Conservation (phyloP, 1,140 invertebrate genomes). For the Camponotus pennsylvanicus region DNA sequence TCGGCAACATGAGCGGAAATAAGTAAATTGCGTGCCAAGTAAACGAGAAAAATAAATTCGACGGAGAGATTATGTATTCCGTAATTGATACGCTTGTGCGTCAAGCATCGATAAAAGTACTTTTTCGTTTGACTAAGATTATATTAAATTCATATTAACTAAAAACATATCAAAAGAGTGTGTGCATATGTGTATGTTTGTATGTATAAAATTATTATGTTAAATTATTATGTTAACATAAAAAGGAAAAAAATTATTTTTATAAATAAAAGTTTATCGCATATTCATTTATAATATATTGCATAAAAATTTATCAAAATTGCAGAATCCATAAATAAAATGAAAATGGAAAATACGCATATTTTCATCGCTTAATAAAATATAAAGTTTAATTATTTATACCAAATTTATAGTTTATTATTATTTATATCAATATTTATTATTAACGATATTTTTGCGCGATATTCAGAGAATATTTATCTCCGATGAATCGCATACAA, state of each 20-base stretch:
- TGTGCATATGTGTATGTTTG: background rate
- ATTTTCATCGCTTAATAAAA: background rate
- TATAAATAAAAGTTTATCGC: no score
- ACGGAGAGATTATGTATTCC: constrained; percentile 19
- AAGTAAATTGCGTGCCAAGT: background rate
- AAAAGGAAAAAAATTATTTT: background rate
- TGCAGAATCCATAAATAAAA: no score
- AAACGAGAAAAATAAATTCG: constrained; percentile 31
- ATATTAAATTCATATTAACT: background rate
- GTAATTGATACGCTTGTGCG: background rate
- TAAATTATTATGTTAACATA: background rate
- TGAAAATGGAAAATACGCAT: no score
- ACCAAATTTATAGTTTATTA: no score
- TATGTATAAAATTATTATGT: background rate
- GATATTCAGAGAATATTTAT: constrained; percentile 13
- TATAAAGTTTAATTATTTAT: background rate
- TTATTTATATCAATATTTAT: background rate
- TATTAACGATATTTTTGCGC: background rate
- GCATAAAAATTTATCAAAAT: no score
- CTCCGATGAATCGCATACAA: background rate
- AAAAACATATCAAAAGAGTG: background rate
- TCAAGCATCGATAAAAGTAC: background rate
- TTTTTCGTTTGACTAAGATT: background rate
- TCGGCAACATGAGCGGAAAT: constrained; percentile 16
- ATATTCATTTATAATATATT: no score